These are phyloP conservation scores for Menidia menidia DNA, from an alignment of 2,797 vertebrate genomes.

Conservation along the genomic window DNA sequence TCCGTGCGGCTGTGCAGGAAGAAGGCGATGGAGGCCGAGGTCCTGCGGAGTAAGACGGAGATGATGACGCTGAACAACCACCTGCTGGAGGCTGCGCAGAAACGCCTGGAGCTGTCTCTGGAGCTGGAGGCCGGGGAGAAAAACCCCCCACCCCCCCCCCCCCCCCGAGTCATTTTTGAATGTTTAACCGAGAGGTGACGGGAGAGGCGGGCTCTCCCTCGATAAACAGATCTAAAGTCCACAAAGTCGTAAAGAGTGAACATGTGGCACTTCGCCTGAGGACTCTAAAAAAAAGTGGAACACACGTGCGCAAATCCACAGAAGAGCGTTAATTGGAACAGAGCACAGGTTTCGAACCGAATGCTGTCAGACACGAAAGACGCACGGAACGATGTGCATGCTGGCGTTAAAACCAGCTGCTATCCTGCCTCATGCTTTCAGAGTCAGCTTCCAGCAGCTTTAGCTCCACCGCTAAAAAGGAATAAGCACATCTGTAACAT, in stretches of 20 bases:
- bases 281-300: conserved; percentile 23
- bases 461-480: too few relatives aligned
- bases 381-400: conserved; percentile 5
- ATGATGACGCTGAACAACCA: conserved; percentile 85
- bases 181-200: conserved; percentile 5
- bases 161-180: background rate
- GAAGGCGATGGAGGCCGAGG: conserved; percentile 86
- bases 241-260: background rate
- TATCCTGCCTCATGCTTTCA: conserved; percentile 4
- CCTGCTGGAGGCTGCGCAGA: conserved; percentile 86
- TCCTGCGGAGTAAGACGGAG: conserved; percentile 83
- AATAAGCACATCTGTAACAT: too few relatives aligned
- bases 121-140: conserved; percentile 91
- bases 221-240: background rate
- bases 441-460: too few relatives aligned
- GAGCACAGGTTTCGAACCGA: background rate
- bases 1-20: conserved; percentile 76
- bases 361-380: conserved; percentile 1
- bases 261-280: conserved; percentile 6
- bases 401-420: conserved; percentile 41
- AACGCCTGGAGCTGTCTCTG: conserved; percentile 85
- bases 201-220: background rate
- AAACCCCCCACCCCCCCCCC: too few relatives aligned
- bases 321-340: conserved; percentile 9
- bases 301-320: background rate